These are phyloP conservation scores for Cosmia trapezina DNA, from an alignment of 2,888 invertebrate genomes.

Conservation along the genomic window DNA sequence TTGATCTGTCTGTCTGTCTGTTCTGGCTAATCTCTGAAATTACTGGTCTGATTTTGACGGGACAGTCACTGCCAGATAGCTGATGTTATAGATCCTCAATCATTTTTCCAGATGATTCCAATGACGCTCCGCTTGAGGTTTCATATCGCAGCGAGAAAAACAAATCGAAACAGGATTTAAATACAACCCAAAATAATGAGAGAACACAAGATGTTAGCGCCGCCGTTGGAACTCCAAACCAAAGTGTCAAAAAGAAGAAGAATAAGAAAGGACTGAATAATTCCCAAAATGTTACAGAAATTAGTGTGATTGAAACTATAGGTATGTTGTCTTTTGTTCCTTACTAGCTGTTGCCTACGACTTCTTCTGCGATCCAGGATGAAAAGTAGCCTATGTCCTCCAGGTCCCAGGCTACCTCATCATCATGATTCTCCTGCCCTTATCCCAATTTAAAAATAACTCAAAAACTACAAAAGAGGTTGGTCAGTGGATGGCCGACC, in stretches of 20 bases:
- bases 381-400: neutral
- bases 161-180: slow-evolving; percentile 37
- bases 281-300: slow-evolving; percentile 40
- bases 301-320: slow-evolving; percentile 21
- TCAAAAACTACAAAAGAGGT: too few species aligned
- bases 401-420: too few species aligned
- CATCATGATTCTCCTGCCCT: too few species aligned
- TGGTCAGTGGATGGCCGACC: too few species aligned
- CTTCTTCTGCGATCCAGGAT: neutral
- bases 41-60: too few species aligned
- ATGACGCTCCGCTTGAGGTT: slow-evolving; percentile 42
- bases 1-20: too few species aligned
- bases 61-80: too few species aligned
- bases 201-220: neutral
- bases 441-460: too few species aligned
- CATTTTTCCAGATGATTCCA: slow-evolving; percentile 35
- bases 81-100: too few species aligned
- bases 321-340: slow-evolving; percentile 32
- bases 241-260: slow-evolving; percentile 58
- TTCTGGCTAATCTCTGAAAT: too few species aligned
- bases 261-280: slow-evolving; percentile 51
- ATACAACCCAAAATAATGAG: slow-evolving; percentile 29
- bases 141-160: slow-evolving; percentile 54
- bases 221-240: slow-evolving; percentile 21
- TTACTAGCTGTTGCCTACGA: neutral